Conservation (phyloP, 2,797 vertebrate genomes). For the Pseudomugil tenellus region DNA sequence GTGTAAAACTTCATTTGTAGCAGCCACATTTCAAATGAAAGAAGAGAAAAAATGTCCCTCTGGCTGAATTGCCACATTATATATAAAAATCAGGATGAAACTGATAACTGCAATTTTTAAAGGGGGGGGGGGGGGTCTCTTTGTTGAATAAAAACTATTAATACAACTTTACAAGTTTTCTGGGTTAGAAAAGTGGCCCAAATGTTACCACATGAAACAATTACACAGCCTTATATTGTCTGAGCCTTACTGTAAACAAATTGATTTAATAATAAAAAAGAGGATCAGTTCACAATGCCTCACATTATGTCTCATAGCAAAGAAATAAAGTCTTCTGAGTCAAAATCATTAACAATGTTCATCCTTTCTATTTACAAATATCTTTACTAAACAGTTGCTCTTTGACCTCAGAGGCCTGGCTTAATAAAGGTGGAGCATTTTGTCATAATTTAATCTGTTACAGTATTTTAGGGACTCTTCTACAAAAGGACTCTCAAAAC, state of each 20-base stretch:
- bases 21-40: background rate
- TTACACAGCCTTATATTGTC: background rate
- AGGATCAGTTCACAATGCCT: background rate
- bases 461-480: background rate
- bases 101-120: background rate
- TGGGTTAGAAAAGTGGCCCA: background rate
- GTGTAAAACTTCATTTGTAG: background rate
- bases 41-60: background rate
- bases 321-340: background rate
- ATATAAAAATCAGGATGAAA: background rate
- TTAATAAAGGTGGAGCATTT: constrained; percentile 18
- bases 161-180: too few relatives aligned
- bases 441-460: constrained; percentile 3
- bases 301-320: background rate
- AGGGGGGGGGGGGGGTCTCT: too few relatives aligned
- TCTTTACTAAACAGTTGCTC: background rate
- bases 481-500: background rate
- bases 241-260: background rate
- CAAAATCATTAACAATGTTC: background rate
- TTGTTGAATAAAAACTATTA: too few relatives aligned
- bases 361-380: background rate
- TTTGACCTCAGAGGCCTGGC: constrained; percentile 11
- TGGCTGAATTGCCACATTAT: background rate
- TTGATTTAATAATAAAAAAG: background rate
- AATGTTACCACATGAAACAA: background rate